Conservation (phyloP, 2,797 vertebrate genomes). For the Esox lucius region DNA sequence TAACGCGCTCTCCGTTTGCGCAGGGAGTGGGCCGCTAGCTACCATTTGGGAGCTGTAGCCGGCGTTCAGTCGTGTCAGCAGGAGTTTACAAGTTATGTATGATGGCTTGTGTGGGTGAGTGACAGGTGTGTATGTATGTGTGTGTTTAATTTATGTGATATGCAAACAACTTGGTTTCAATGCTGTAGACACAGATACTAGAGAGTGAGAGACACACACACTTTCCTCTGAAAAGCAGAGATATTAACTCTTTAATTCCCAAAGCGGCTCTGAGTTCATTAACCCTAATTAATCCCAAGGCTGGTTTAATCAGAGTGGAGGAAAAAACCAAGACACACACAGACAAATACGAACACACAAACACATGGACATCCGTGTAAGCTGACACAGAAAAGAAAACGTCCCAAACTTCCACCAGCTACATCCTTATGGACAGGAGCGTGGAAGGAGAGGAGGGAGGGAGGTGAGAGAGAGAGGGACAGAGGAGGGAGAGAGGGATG, state of each 20-base stretch:
- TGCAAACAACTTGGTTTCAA: too few relatives aligned
- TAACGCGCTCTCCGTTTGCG: background rate
- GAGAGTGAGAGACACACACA: background rate
- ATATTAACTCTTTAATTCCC: constrained; percentile 63
- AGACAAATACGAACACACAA: background rate
- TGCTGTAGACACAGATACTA: background rate
- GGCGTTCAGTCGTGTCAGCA: background rate
- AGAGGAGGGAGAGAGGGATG: background rate
- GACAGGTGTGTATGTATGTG: too few relatives aligned
- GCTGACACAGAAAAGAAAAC: constrained; percentile 3
- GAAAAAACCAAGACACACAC: background rate
- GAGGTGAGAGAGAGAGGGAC: too few relatives aligned
- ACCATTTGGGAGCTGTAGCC: background rate
- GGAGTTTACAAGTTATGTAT: background rate
- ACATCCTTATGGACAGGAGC: background rate
- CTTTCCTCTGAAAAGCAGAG: constrained; percentile 31
- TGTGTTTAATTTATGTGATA: too few relatives aligned
- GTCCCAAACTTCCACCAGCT: too few relatives aligned
- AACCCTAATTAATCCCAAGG: constrained; percentile 62
- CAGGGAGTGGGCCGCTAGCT: background rate
- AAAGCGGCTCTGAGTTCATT: constrained; percentile 64
- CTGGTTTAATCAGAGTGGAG: constrained; percentile 54
- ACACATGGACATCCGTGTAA: background rate
- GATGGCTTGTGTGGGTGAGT: too few relatives aligned
- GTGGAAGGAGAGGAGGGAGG: background rate